These are phyloP conservation scores for Bolinopsis microptera DNA, from an alignment of 37 sponge, comb jelly and placozoan genomes.

Conservation along the genomic window DNA sequence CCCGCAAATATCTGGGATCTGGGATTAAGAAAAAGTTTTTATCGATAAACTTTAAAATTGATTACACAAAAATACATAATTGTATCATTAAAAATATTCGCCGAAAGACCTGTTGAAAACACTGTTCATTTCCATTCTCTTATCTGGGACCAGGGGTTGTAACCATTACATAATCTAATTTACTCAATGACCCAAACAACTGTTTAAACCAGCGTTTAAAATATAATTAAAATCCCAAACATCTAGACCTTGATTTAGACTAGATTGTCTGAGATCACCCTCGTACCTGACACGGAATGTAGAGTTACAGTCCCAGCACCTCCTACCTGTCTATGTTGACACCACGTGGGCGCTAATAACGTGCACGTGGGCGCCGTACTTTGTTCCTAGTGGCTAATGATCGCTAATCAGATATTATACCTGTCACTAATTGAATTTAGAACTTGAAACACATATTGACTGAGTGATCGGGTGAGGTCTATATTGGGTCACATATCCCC, in stretches of 20 bases:
- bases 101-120: too few relatives aligned
- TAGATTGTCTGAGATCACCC: neutral
- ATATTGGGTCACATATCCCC: neutral
- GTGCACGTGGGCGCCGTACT: too few relatives aligned
- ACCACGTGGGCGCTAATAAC: neutral
- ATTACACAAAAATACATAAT: too few relatives aligned
- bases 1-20: too few relatives aligned
- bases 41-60: too few relatives aligned
- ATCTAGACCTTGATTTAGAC: neutral
- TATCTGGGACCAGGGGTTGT: too few relatives aligned
- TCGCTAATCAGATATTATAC: neutral
- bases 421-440: neutral
- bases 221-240: neutral
- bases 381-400: neutral
- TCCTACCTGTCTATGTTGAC: neutral
- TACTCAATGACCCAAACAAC: neutral
- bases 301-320: neutral
- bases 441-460: neutral
- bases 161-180: too few relatives aligned
- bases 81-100: too few relatives aligned
- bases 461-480: neutral
- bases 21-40: too few relatives aligned
- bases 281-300: neutral
- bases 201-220: neutral
- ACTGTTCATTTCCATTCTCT: too few relatives aligned